These are phyloP conservation scores for Phengaris arion DNA, from an alignment of 2,888 invertebrate species.

Conservation along the genomic window DNA sequence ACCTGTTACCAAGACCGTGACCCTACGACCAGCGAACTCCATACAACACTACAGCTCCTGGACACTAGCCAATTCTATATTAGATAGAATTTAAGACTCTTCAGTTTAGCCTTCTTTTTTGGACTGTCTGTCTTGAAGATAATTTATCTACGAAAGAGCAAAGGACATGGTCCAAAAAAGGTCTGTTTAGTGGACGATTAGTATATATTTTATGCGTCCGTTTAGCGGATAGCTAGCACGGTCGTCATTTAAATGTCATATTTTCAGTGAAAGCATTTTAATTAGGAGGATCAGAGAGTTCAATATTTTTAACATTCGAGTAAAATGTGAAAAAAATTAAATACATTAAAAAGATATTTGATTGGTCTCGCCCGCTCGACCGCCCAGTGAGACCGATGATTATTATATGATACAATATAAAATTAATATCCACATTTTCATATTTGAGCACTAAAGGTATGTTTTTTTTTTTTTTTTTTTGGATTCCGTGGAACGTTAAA, in stretches of 20 bases:
- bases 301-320: not conserved
- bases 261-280: too few relatives aligned
- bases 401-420: not conserved
- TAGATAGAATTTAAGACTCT: constrained; percentile 20
- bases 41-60: constrained; percentile 11
- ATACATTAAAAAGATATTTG: too few relatives aligned
- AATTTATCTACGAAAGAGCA: not conserved
- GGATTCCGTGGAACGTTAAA: constrained; percentile 25
- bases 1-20: constrained; percentile 28
- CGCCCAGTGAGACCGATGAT: too few relatives aligned
- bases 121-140: not conserved
- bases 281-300: not conserved
- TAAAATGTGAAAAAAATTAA: not conserved
- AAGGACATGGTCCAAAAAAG: not conserved
- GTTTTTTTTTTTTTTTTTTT: not conserved
- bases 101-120: constrained; percentile 2
- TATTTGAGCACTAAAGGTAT: not conserved
- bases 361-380: too few relatives aligned
- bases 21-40: constrained; percentile 18
- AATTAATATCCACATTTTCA: not conserved
- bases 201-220: too few relatives aligned
- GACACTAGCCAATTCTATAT: constrained; percentile 15
- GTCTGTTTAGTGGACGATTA: not conserved
- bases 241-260: too few relatives aligned
- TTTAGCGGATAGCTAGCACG: too few relatives aligned